These are phyloP conservation scores for Tachina lurida DNA, from an alignment of 2,888 invertebrate species.

Conservation along the genomic window DNA sequence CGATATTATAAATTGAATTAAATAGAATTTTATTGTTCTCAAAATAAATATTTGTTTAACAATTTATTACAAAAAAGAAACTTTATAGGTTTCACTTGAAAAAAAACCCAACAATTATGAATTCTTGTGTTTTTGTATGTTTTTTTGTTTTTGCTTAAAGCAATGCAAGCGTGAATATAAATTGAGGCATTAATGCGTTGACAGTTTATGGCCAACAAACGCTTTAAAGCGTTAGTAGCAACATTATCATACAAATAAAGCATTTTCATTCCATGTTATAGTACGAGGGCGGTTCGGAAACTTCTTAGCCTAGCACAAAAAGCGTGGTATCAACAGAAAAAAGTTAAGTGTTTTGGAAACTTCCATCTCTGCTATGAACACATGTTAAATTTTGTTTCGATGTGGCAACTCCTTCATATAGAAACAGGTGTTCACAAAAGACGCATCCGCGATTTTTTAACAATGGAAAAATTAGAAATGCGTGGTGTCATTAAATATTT, in stretches of 20 bases:
- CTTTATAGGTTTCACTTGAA: background rate
- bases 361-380: too few relatives aligned
- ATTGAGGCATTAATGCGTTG: conserved; percentile 59
- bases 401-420: too few relatives aligned
- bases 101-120: conserved; percentile 4
- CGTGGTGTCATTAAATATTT: too few relatives aligned
- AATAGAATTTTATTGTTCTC: conserved; percentile 31
- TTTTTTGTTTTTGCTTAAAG: background rate
- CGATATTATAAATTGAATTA: conserved; percentile 13
- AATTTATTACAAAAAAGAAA: conserved; percentile 11
- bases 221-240: conserved; percentile 25
- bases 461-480: too few relatives aligned
- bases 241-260: conserved; percentile 8
- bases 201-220: conserved; percentile 43
- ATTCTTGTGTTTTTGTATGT: conserved; percentile 17
- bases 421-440: too few relatives aligned
- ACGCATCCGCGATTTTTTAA: too few relatives aligned
- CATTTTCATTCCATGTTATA: conserved; percentile 34
- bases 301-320: too few relatives aligned
- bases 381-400: too few relatives aligned
- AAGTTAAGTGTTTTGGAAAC: too few relatives aligned
- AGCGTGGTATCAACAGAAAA: too few relatives aligned
- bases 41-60: conserved; percentile 40
- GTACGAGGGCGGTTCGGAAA: too few relatives aligned
- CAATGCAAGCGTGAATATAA: conserved; percentile 54